phyloP scores from a whole-genome alignment of 1,140 invertebrate genomes.

The Tetraneura akinire region DNA sequence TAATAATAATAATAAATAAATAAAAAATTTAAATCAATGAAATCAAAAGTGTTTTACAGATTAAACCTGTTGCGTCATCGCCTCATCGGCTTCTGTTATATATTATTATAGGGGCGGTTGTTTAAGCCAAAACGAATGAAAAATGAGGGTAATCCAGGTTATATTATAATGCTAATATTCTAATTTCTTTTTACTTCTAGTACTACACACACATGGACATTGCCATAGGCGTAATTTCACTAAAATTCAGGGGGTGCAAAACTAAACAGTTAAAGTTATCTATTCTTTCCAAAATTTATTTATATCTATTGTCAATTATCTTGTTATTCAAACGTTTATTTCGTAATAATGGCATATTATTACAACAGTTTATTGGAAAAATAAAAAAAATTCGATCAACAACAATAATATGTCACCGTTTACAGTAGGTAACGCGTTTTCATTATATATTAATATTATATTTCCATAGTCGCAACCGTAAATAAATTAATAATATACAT shows the following conservation, averaged over 20 bases:
- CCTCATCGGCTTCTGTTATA: constrained; percentile 14
- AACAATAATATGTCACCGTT: neutral
- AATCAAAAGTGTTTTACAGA: constrained; percentile 50
- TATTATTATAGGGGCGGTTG: constrained; percentile 12
- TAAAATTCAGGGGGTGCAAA: too few relatives aligned
- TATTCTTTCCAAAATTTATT: too few relatives aligned
- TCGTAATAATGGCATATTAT: neutral
- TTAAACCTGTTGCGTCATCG: constrained; percentile 44
- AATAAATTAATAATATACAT: too few relatives aligned
- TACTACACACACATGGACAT: too few relatives aligned
- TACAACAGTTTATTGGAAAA: neutral
- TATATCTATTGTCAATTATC: too few relatives aligned
- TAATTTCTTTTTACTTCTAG: too few relatives aligned
- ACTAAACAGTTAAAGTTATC: too few relatives aligned
- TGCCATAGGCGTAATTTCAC: too few relatives aligned
- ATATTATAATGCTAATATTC: too few relatives aligned
- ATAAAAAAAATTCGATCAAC: neutral
- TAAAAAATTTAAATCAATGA: constrained; percentile 33
- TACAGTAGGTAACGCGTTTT: neutral
- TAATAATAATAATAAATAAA: too few relatives aligned
- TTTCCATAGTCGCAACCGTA: too few relatives aligned
- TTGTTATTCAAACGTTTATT: constrained; percentile 12
- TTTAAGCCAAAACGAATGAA: constrained; percentile 45
- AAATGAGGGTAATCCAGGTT: constrained; percentile 35
- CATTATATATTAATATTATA: too few relatives aligned